Evolutionary conservation across 1,140 invertebrate genomes (phyloP).

Genomic region (Thaumatotibia leucotreta): DNA sequence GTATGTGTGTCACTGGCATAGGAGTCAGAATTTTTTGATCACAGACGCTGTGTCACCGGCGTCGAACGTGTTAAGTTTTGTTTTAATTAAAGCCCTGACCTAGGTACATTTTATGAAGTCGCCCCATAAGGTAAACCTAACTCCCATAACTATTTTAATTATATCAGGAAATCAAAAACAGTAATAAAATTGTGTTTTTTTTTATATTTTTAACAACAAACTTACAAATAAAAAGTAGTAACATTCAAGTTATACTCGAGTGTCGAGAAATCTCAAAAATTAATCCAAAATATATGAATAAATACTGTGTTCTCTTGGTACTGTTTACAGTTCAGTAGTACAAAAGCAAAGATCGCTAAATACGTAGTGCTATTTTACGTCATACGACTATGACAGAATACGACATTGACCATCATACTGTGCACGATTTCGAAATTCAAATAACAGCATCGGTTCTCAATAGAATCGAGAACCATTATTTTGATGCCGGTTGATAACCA

Average conservation of each 20-base stretch:
- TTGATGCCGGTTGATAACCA: not conserved
- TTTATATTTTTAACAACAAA: conserved; percentile 21
- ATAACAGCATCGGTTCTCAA: not conserved
- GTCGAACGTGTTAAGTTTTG: too few relatives aligned
- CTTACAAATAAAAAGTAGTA: conserved; percentile 18
- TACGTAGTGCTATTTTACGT: not conserved
- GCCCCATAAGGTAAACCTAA: too few relatives aligned
- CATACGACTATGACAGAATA: not conserved
- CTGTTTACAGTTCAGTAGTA: not conserved
- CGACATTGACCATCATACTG: too few relatives aligned
- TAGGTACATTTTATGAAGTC: too few relatives aligned
- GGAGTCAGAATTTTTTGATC: too few relatives aligned
- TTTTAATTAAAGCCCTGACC: too few relatives aligned
- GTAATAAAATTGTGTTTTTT: conserved; percentile 13
- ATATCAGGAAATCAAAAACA: conserved; percentile 6
- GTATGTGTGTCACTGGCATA: too few relatives aligned
- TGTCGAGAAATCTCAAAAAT: conserved; percentile 2
- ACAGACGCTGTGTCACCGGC: too few relatives aligned
- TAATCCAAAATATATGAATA: conserved; percentile 19
- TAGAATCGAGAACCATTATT: not conserved
- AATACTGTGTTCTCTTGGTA: conserved; percentile 33
- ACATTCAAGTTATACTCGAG: not conserved
- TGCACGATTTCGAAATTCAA: not conserved
- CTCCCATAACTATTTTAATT: conserved; percentile 1
- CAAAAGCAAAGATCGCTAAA: not conserved